phyloP scores from a whole-genome alignment of 1,140 invertebrate genomes.

The Danaus melanippus region DNA sequence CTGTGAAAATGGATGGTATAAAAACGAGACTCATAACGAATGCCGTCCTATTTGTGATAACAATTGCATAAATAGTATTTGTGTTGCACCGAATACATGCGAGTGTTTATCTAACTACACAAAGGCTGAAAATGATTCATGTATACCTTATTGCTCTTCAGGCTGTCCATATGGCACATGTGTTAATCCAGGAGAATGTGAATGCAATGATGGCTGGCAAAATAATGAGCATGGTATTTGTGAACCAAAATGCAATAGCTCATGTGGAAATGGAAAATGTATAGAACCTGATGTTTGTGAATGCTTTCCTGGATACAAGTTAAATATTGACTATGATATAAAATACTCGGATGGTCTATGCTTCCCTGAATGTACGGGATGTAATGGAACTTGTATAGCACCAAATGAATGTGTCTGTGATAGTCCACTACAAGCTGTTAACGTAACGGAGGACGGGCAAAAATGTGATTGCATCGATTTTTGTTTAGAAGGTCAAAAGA shows the following conservation, averaged over 20 bases:
- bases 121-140: conserved; percentile 37
- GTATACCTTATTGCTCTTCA: conserved; percentile 22
- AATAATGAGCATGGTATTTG: conserved; percentile 12
- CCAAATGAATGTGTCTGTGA: conserved; percentile 22
- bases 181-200: conserved; percentile 19
- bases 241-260: conserved; percentile 42
- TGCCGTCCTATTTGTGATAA: conserved; percentile 22
- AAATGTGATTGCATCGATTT: conserved; percentile 11
- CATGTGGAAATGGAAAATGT: conserved; percentile 70
- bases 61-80: conserved; percentile 66
- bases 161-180: conserved; percentile 25
- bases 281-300: conserved; percentile 64
- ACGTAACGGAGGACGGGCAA: conserved; percentile 1
- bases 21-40: conserved; percentile 7
- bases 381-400: conserved; percentile 29
- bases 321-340: conserved; percentile 9
- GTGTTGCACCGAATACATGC: conserved; percentile 67
- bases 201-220: conserved; percentile 23
- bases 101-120: conserved; percentile 59
- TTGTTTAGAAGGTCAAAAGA: conserved; percentile 6
- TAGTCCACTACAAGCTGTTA: conserved; percentile 4
- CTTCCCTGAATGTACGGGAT: conserved; percentile 31
- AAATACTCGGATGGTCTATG: conserved; percentile 16
- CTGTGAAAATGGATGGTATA: conserved; percentile 29
- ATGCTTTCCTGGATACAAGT: conserved; percentile 26